phyloP scores from a whole-genome alignment of 2,888 invertebrate genomes.

The Boloria selene region DNA sequence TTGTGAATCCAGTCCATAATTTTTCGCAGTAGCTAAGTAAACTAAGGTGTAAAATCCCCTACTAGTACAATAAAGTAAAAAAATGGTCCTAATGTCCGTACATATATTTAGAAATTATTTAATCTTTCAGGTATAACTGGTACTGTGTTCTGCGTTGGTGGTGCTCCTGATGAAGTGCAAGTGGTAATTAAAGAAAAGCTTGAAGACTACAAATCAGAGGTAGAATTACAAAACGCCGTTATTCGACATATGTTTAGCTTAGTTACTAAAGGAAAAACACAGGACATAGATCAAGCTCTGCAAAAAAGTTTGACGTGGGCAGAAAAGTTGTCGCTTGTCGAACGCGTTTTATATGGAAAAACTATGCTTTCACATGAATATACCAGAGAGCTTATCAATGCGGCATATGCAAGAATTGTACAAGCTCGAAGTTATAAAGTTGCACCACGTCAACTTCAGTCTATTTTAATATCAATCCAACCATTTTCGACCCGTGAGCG shows the following conservation, averaged over 20 bases:
- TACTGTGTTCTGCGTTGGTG: slow-evolving; percentile 60
- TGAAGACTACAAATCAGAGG: slow-evolving; percentile 44
- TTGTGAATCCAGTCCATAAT: too few species aligned
- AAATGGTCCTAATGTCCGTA: too few species aligned
- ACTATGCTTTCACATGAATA: slow-evolving; percentile 60
- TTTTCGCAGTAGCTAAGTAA: too few species aligned
- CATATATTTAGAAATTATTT: too few species aligned
- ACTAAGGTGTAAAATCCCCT: too few species aligned
- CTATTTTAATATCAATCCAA: slow-evolving; percentile 49
- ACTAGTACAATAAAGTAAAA: too few species aligned
- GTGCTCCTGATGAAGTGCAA: slow-evolving; percentile 51
- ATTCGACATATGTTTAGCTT: slow-evolving; percentile 54
- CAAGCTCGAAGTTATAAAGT: slow-evolving; percentile 41
- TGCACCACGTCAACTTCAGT: slow-evolving; percentile 43
- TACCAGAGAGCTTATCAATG: slow-evolving; percentile 50
- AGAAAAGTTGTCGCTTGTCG: slow-evolving; percentile 49
- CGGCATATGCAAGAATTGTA: slow-evolving; percentile 48
- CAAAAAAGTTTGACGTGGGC: slow-evolving; percentile 45
- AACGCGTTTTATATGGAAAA: slow-evolving; percentile 50
- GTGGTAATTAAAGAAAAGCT: slow-evolving; percentile 48
- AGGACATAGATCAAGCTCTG: slow-evolving; percentile 37
- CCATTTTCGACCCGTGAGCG: slow-evolving; percentile 29
- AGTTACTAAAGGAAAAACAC: slow-evolving; percentile 44
- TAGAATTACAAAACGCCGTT: slow-evolving; percentile 53
- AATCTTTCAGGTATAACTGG: slow-evolving; percentile 51